Evolutionary conservation across 2,797 vertebrate genomes (phyloP), one percentile per base, ranked within the genome.

Genomic region (Gallinago stenura): DNA sequence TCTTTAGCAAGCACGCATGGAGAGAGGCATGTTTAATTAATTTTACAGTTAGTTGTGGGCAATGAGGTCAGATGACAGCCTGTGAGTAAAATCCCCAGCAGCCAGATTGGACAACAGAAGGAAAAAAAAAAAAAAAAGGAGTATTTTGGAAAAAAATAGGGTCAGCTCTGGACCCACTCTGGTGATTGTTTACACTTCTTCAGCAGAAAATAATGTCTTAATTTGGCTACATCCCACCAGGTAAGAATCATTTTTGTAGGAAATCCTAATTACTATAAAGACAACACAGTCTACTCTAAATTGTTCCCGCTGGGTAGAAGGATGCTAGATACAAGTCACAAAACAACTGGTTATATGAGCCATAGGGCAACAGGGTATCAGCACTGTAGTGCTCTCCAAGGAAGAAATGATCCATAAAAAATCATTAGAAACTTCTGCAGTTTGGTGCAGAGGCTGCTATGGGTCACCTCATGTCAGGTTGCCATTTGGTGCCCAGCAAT

Each of bases 11-110:
- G 64, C 81, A 33, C 7, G 46, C 48, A 50, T 30, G 45, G 66
- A 84, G 80, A 89, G 80, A 79, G 71, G 72, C 70, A 39, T 61
- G 80, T 80, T 87, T 91, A 95, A 95, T 95, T 94, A 92, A 85
- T 93, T 87, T 83, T 71, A 60, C 75, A 83, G 71, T 46, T 1
- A 83, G 71, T 43, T 1, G 0, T 82, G 81, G 56, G 66, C 88
- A 92, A 73, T 90, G 71, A 85, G 78, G 90, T 93, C 90, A 77
- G 57, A 57, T 88, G 83, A 76, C 85, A 96, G 58, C 39, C 43
- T 43, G 45, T 33, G 64, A 95, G 51, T 46, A 62, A 87, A 89
- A 87, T 71, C 77, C 53, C 43, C 83, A 91, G 53, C 70, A 93
- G 75, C 15, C 51, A 80, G 33, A 65, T 10, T 82, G 62, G 81